These are phyloP conservation scores for Dryobota labecula DNA, from an alignment of 2,888 invertebrate species.

Conservation along the genomic window DNA sequence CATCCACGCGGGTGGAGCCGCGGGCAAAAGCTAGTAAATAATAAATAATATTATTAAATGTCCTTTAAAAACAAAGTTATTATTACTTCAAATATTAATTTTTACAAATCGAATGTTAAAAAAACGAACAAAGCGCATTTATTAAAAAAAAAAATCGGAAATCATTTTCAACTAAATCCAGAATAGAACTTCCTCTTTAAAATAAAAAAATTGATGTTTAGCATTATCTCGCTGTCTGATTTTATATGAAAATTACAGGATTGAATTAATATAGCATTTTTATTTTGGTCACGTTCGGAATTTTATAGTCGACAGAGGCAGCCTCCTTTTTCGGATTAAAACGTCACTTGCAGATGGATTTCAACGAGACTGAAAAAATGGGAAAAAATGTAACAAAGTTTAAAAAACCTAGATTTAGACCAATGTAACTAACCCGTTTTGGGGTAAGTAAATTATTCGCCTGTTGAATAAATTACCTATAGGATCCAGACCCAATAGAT, in stretches of 20 bases:
- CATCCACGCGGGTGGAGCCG: too few relatives aligned
- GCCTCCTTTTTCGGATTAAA: slow-evolving; percentile 82
- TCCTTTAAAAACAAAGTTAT: background rate
- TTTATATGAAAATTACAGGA: slow-evolving; percentile 51
- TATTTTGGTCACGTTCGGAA: slow-evolving; percentile 83
- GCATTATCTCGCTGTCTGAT: slow-evolving; percentile 45
- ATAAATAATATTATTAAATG: background rate
- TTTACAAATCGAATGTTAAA: background rate
- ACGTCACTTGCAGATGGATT: slow-evolving; percentile 85
- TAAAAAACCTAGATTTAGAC: background rate
- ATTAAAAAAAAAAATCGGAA: background rate
- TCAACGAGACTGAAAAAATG: slow-evolving; percentile 71
- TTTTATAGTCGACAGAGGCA: slow-evolving; percentile 79
- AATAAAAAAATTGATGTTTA: slow-evolving; percentile 26
- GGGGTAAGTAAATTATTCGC: background rate
- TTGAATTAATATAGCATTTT: slow-evolving; percentile 71
- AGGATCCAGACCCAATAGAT: background rate
- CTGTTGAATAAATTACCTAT: background rate
- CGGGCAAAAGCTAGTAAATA: too few relatives aligned
- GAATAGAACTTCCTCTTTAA: slow-evolving; percentile 4
- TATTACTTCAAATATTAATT: background rate
- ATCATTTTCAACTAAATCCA: background rate
- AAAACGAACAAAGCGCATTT: background rate
- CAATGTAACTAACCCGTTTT: background rate
- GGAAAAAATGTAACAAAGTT: slow-evolving; percentile 62